Base-by-base conservation (phyloP, 2,113 vertebrate genomes). In the Jaculus jaculus region DNA sequence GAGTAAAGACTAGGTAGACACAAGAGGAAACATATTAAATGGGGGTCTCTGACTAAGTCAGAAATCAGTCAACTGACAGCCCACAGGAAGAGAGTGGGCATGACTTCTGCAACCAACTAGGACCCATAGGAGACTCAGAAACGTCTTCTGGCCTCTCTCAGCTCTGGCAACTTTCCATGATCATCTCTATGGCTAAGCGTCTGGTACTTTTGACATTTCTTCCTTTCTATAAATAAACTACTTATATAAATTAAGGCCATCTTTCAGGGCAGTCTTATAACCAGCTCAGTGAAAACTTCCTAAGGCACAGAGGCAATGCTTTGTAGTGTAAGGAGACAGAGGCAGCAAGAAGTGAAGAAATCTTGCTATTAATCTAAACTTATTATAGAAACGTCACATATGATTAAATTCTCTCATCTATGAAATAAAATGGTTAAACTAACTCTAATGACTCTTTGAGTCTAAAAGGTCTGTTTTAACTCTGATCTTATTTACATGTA, bases 371-470 rank as follows among this genome's bases (percentile, higher is more conserved):
- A 32, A 61, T 89, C 39, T 85, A 81, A 68, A 42, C 42, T 47
- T 34, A 23, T 58, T 30, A 65, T 24, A 54, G 65, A 47, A 1
- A 72, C 30, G 5, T n/a, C 66, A 54, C 51, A 51, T 87, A 32
- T 78, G 63, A 87, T 85, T 88, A 13, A 23, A 73, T 87, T 82
- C 88, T 83, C 58, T 77, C 65, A 47, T 51, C 23, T 77, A 89
- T 77, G 81, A 95, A 92, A 94, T 60, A 71, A 83, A 86, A 89
- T 69, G 13, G 3, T 54, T 74, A 87, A 63, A 86, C 61, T 63
- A 82, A 66, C 23, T 81, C 51, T 60, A 82, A 77, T 24, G 75
- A 82, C 26, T 90, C 47, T 65, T 73, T 60, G 39, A 94, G 23
- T 77, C 21, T 78, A 73, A 95, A 91, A 63, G 37, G 5, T 96